phyloP scores from a whole-genome alignment of 2,888 invertebrate genomes.

The Tetragonisca angustula region DNA sequence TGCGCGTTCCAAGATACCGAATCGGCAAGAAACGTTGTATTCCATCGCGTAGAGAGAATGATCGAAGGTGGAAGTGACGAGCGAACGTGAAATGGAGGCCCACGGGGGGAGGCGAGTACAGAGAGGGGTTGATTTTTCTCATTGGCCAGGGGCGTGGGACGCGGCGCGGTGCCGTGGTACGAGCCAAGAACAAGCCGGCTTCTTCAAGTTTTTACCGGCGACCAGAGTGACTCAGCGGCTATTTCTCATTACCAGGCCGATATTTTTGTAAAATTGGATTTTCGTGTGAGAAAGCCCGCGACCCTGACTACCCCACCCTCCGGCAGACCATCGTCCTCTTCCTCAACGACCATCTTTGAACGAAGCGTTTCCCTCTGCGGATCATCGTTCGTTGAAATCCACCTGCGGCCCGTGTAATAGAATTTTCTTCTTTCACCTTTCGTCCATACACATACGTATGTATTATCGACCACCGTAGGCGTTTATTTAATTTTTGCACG shows the following conservation, averaged over 20 bases:
- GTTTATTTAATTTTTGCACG: no score
- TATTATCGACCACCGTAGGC: no score
- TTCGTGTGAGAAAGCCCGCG: conserved; percentile 76
- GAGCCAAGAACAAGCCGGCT: conserved; percentile 59
- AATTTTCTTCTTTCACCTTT: not conserved
- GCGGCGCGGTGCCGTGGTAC: conserved; percentile 53
- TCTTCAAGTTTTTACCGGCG: conserved; percentile 75
- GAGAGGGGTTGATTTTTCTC: conserved; percentile 78
- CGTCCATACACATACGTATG: no score
- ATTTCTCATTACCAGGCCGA: conserved; percentile 82
- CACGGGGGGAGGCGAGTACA: conserved; percentile 24
- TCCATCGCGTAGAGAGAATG: not conserved
- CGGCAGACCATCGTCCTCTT: not conserved
- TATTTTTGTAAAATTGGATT: conserved; percentile 84
- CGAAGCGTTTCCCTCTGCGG: not conserved
- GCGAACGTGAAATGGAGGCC: conserved; percentile 11
- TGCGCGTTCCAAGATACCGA: not conserved
- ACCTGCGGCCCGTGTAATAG: not conserved
- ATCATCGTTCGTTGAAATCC: conserved; percentile 11
- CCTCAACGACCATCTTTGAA: conserved; percentile 32
- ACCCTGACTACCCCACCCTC: conserved; percentile 55
- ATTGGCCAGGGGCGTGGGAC: conserved; percentile 77
- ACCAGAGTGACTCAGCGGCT: conserved; percentile 79
- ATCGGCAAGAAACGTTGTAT: conserved; percentile 7
- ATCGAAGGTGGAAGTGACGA: conserved; percentile 28